Evolutionary conservation across 2,113 vertebrate species (phyloP), one percentile per base, ranked within the genome.

Genomic region (Burhinus bistriatus): DNA sequence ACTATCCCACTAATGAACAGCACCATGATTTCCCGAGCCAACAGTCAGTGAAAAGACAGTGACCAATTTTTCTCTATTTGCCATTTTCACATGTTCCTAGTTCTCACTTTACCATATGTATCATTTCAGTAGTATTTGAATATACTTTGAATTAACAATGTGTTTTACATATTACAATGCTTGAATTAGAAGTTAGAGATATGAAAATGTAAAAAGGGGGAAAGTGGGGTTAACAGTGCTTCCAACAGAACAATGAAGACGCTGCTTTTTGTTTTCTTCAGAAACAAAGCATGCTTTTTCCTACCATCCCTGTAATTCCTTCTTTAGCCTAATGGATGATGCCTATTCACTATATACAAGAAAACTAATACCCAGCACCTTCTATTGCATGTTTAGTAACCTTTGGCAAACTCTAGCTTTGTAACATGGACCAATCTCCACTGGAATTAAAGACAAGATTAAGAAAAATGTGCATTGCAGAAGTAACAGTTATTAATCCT

Each of bases 401-500:
- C 86, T 75, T 84, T 84, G 45, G 90, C 47, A 95, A 87, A 83
- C 34, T 79, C 83, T 89, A 72, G 64, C 88, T 96, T 96, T 95
- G 86, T 95, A 93, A 82, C 12, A 9, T 58, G 42, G 52, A 57
- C 62, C 94, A 84, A 75, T 79, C 59, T 91, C 59, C 61, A 22
- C 65, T 87, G 88, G 77, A 91, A 91, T 97, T 93, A 94, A 97
- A 87, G 61, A 42, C 52, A 87, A 90, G 83, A 92, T 93, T 95
- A 95, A 92, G 83, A 95, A 96, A 96, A 97, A 90, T 23, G 80
- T 96, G 94, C 73, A 65, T 84, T 79, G 57, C 58, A 89, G 79
- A 90, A 94, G 85, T 88, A 93, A 72, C 54, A 90, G 80, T 94
- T 94, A 82, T 90, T 96, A 95, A 93, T 84, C 91, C 65, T 45